Conservation (phyloP, 1,140 invertebrate genomes). For the Sminthurides bifidus region DNA sequence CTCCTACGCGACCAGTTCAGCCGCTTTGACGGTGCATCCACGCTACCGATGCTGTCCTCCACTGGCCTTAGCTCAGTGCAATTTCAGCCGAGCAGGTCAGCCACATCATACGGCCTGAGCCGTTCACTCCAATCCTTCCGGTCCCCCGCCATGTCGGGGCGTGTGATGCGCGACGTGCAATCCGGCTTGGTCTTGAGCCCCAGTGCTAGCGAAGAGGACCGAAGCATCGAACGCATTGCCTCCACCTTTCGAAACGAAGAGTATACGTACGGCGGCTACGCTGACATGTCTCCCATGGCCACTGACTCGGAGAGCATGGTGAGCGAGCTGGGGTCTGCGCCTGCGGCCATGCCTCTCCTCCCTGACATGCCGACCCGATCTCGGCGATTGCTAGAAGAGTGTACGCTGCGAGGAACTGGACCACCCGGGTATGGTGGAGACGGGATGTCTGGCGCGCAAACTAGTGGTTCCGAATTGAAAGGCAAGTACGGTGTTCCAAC, state of each 20-base stretch:
- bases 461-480: slow-evolving; percentile 33
- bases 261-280: slow-evolving; percentile 39
- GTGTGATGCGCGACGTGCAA: not conserved
- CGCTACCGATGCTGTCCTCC: not conserved
- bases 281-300: slow-evolving; percentile 40
- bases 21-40: slow-evolving; percentile 8
- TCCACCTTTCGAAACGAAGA: slow-evolving; percentile 43
- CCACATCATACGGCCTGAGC: slow-evolving; percentile 5
- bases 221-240: slow-evolving; percentile 43
- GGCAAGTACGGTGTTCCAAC: slow-evolving; percentile 35
- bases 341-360: slow-evolving; percentile 50
- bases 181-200: slow-evolving; percentile 24
- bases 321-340: slow-evolving; percentile 38
- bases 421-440: not conserved
- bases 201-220: slow-evolving; percentile 40
- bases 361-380: slow-evolving; percentile 49
- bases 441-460: slow-evolving; percentile 7
- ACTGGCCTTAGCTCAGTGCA: too few relatives aligned
- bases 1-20: slow-evolving; percentile 38
- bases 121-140: too few relatives aligned
- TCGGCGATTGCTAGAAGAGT: slow-evolving; percentile 47
- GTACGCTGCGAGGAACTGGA: slow-evolving; percentile 41
- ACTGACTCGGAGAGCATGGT: slow-evolving; percentile 36
- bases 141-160: slow-evolving; percentile 12
- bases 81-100: too few relatives aligned